Evolutionary conservation across 2,113 vertebrate genomes (phyloP), one percentile per base, ranked within the genome.

Genomic region (Tragelaphus scriptus): DNA sequence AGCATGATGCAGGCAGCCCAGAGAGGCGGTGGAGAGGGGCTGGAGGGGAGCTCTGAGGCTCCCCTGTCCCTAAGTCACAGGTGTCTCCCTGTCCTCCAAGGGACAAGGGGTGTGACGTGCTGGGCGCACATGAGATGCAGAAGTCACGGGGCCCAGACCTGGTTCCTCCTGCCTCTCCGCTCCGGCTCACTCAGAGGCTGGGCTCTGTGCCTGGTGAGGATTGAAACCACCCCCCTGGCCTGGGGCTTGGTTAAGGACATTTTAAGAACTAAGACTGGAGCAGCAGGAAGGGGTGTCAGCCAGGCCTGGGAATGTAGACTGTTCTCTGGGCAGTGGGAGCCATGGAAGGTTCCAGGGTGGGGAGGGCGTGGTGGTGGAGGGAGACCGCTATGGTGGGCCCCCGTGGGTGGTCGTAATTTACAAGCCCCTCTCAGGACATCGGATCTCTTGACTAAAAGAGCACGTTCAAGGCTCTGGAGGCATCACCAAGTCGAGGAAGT

Each of bases 401-500:
- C 3, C 10, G 40, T 30, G 49, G 19, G 11, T 75, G 77, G 77
- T 2, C 6, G 0, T 9, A 1, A 26, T 21, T 47, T 10, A 25
- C n/a, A 55, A 51, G 32, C 44, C 21, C n/a, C 53, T 77, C 90
- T 89, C 23, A 28, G 63, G 32, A 58, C 5, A 1, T 16, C 82
- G 0, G 0, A n/a, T 55, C 25, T 59, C 40, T 90, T 32, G 44
- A n/a, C 81, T 21, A 6, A 23, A 63, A 40, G 44, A 23, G 16
- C 44, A 3, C 1, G 0, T 26, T 26, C 0, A 26, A 21, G 75
- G 47, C 55, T 3, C 68, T 40, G 51, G 36, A 13, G 44, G n/a
- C 21, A 2, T 58, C 16, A 0, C 51, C 1, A 23, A 40, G 44
- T 28, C 0, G 0, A 44, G 36, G 81, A 7, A 44, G 23, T 1